Base-by-base conservation (phyloP, 2,113 vertebrate genomes). In the Tamias sibiricus region DNA sequence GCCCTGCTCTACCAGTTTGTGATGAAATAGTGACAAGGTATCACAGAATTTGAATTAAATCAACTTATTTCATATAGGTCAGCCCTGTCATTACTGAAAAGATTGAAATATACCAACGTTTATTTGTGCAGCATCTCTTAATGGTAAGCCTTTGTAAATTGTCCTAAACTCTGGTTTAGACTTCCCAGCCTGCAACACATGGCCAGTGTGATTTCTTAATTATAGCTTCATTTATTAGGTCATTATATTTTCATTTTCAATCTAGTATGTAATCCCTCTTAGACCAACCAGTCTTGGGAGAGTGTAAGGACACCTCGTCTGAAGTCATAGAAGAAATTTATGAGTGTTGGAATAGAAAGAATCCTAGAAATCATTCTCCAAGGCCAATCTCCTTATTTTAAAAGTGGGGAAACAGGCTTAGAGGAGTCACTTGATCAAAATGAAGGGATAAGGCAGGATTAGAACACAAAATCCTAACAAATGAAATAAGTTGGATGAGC, bases 161-260 rank as follows among this genome's bases (percentile, higher is more conserved):
- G 75, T 64, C 37, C 24, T 96, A 57, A 57, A 64, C 11, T 80
- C 28, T 74, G 2, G 30, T 3, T 52, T 79, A 79, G 40, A 32
- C 22, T 57, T 74, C 35, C 28, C 68, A 35, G 11, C 49, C 37
- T 76, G 4, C 17, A 49, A 37, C 16, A 71, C 20, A 4, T 20
- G 68, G 4, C 24, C 37, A 69, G 8, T 57, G 11, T 93, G 57
- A 96, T 76, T 35, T 35, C 28, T 91, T 91, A 77, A 87, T 87
- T 90, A 77, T 72, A 42, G 22, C 19, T 92, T 90, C 14, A 80
- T 62, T 42, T 77, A 24, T 47, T 75, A 52, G 26, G 28, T 44
- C 17, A 17, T 85, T 85, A 30, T 9, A 57, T 74, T 91, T 89
- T 92, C 85, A 30, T 87, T 86, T 95, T 95, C 54, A 92, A 3